Conservation (phyloP, 1,140 invertebrate genomes). For the Cyphomyrmex costatus region DNA sequence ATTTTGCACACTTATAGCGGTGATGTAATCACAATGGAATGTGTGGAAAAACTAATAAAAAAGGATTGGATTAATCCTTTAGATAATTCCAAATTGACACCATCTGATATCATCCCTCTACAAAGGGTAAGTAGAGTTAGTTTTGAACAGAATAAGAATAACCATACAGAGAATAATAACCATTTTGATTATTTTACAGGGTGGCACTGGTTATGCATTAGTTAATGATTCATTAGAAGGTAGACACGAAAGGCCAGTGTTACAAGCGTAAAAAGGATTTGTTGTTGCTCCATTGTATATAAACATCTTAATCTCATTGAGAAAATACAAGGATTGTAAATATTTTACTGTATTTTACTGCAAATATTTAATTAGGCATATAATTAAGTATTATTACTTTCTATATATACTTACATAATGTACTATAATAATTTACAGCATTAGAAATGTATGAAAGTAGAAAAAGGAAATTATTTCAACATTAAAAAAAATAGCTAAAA, state of each 20-base stretch:
- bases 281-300: background rate
- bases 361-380: background rate
- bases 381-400: background rate
- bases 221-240: constrained; percentile 95
- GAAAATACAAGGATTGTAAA: background rate
- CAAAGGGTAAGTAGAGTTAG: constrained; percentile 91
- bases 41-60: constrained; percentile 98
- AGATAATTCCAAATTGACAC: constrained; percentile 94
- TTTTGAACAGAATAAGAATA: background rate
- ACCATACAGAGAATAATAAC: constrained; percentile 18
- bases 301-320: background rate
- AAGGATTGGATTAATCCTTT: constrained; percentile 99
- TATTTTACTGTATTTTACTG: background rate
- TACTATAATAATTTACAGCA: background rate
- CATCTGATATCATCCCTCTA: constrained; percentile 97
- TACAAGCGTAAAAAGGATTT: constrained; percentile 89
- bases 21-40: constrained; percentile 98
- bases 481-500: too few relatives aligned
- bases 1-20: constrained; percentile 89
- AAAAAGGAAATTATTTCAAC: too few relatives aligned
- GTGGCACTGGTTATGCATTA: constrained; percentile 97
- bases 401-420: background rate
- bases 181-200: constrained; percentile 88
- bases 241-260: constrained; percentile 94
- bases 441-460: too few relatives aligned